A percentile compares a stretch with the other conserved stretches of the same genome.
phyloP scores from a whole-genome alignment of 2,797 vertebrate genomes.

The Naso thynnoides region DNA sequence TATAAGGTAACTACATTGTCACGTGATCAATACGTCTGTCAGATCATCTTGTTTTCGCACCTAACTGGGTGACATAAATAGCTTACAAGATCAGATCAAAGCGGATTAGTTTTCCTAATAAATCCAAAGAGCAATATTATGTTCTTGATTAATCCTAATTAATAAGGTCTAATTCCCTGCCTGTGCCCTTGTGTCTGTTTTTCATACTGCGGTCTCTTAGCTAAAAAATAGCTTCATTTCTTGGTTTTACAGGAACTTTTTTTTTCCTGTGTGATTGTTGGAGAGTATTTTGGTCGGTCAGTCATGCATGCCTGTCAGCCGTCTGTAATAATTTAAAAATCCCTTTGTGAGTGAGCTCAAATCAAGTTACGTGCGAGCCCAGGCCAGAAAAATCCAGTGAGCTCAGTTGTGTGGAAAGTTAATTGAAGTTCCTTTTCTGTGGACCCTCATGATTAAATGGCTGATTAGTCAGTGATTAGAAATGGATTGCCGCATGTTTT shows the following conservation, averaged over 20 bases:
- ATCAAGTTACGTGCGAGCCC: conserved; percentile 33
- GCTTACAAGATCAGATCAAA: neutral
- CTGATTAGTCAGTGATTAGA: conserved; percentile 62
- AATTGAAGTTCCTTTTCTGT: conserved; percentile 39
- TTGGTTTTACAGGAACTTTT: conserved; percentile 25
- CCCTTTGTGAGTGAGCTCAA: conserved; percentile 46
- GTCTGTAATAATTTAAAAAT: conserved; percentile 65
- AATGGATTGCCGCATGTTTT: conserved; percentile 54
- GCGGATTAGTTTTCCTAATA: neutral
- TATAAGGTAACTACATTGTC: neutral
- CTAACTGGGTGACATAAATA: neutral
- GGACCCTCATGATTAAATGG: conserved; percentile 55
- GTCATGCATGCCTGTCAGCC: conserved; percentile 64
- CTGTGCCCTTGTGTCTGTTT: conserved; percentile 18
- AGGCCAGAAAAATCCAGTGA: conserved; percentile 48
- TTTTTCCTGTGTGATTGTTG: conserved; percentile 36
- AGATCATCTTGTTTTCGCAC: neutral
- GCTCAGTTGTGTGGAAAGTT: conserved; percentile 60
- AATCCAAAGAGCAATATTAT: conserved; percentile 14
- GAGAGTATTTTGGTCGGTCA: conserved; percentile 54
- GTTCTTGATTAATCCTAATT: conserved; percentile 32
- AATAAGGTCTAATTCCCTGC: neutral
- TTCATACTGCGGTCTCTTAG: neutral
- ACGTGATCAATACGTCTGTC: neutral
- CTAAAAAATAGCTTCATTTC: conserved; percentile 56